These are phyloP conservation scores for Notarius quadriscutis DNA, from an alignment of 2,113 vertebrate genomes.

Conservation along the genomic window DNA sequence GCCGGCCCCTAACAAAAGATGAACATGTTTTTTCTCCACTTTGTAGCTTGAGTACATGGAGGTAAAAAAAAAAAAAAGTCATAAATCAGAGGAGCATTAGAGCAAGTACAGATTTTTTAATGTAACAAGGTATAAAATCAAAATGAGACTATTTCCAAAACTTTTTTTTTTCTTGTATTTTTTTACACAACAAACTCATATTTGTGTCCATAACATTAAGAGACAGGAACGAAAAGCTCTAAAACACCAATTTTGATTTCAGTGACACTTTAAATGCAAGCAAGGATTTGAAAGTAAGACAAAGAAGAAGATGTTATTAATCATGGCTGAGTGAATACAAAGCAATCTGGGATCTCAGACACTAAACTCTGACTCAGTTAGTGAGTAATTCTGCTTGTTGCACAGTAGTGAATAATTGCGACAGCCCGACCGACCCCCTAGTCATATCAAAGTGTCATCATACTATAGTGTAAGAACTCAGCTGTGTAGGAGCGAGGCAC, in stretches of 20 bases:
- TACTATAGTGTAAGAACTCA: neutral
- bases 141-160: neutral
- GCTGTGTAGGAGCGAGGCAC: neutral
- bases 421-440: conserved; percentile 42
- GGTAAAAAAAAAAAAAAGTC: too few relatives aligned
- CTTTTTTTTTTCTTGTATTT: too few relatives aligned
- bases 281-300: neutral
- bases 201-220: neutral
- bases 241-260: neutral
- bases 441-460: conserved; percentile 13
- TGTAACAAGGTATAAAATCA: too few relatives aligned
- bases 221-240: neutral
- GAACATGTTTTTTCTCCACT: too few relatives aligned
- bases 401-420: conserved; percentile 62
- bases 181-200: too few relatives aligned
- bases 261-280: neutral
- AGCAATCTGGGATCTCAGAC: neutral
- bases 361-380: conserved; percentile 23
- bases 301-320: neutral
- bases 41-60: too few relatives aligned
- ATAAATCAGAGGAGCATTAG: neutral
- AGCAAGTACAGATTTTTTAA: too few relatives aligned
- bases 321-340: neutral
- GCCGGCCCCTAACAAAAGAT: too few relatives aligned
- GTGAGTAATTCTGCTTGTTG: conserved; percentile 30